Percentiles rank a stretch among this genome's conserved stretches.
These are phyloP conservation scores for Neocrepidodera transversa DNA, from an alignment of 2,888 invertebrate genomes.

Conservation along the genomic window DNA sequence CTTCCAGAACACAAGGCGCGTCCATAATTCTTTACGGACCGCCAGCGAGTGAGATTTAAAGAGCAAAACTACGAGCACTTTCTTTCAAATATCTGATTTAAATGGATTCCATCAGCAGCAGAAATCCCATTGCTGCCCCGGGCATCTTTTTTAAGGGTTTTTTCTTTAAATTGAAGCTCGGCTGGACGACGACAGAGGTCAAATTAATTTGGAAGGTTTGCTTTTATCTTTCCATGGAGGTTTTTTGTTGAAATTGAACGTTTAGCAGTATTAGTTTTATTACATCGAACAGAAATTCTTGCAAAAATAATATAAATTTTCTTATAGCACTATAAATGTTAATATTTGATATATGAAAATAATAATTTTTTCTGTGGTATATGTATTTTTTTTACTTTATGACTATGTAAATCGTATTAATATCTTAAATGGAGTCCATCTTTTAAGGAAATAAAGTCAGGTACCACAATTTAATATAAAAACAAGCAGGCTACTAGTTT, in stretches of 20 bases:
- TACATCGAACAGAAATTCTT: too few relatives aligned
- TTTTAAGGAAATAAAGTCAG: too few relatives aligned
- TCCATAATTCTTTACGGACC: slow-evolving; percentile 23
- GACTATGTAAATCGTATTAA: too few relatives aligned
- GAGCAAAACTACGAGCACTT: slow-evolving; percentile 20
- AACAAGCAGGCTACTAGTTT: too few relatives aligned
- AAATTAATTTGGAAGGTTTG: slow-evolving; percentile 19
- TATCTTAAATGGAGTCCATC: too few relatives aligned
- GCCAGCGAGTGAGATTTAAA: slow-evolving; percentile 12
- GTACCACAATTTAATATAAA: too few relatives aligned
- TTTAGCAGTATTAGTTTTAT: not conserved
- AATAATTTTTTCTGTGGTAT: too few relatives aligned
- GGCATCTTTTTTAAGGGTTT: slow-evolving; percentile 10
- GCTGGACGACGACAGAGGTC: slow-evolving; percentile 13
- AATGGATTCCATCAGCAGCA: slow-evolving; percentile 35
- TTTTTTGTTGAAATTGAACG: not conserved
- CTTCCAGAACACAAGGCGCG: slow-evolving; percentile 30
- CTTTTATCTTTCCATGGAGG: slow-evolving; percentile 2
- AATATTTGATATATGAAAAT: too few relatives aligned
- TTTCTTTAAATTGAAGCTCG: slow-evolving; percentile 11
- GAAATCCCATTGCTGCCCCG: slow-evolving; percentile 20
- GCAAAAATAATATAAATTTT: too few relatives aligned
- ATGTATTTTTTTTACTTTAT: too few relatives aligned
- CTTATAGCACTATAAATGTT: too few relatives aligned
- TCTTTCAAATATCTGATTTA: slow-evolving; percentile 34